Evolutionary conservation across 1,140 invertebrate species (phyloP).

Genomic region (Rhopalosiphum padi): DNA sequence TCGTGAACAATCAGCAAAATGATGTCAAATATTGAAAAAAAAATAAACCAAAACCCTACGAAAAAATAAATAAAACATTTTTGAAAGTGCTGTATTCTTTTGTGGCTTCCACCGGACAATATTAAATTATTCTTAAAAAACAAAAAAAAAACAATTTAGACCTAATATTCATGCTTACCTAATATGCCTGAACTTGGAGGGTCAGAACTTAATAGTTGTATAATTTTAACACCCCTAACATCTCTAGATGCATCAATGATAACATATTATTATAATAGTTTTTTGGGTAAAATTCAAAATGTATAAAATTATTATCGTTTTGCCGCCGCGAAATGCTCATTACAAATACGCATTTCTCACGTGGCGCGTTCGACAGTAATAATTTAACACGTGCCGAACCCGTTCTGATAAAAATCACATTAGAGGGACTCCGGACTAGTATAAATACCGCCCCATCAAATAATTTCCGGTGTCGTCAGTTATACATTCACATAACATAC

Average conservation of each 20-base stretch:
- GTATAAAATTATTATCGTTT: not conserved
- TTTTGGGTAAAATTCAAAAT: not conserved
- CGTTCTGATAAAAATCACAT: slow-evolving; percentile 49
- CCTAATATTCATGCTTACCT: not conserved
- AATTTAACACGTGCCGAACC: slow-evolving; percentile 41
- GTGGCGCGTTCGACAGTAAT: not conserved
- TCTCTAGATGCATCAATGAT: not conserved
- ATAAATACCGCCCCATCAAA: not conserved
- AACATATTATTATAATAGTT: not conserved
- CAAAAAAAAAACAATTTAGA: not conserved
- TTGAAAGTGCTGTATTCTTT: not conserved
- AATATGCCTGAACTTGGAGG: too few relatives aligned
- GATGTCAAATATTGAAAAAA: not conserved
- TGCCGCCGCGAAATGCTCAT: not conserved
- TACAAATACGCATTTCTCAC: not conserved
- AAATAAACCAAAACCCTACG: not conserved
- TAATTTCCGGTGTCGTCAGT: slow-evolving; percentile 30
- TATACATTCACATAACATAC: not conserved
- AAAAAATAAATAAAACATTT: not conserved
- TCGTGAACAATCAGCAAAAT: not conserved
- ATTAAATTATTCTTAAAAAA: not conserved
- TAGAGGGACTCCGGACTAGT: not conserved
- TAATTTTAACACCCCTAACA: not conserved
- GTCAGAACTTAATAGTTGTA: not conserved
- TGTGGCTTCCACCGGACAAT: too few relatives aligned